Conservation (phyloP, 1,140 invertebrate genomes). For the Plodia interpunctella region DNA sequence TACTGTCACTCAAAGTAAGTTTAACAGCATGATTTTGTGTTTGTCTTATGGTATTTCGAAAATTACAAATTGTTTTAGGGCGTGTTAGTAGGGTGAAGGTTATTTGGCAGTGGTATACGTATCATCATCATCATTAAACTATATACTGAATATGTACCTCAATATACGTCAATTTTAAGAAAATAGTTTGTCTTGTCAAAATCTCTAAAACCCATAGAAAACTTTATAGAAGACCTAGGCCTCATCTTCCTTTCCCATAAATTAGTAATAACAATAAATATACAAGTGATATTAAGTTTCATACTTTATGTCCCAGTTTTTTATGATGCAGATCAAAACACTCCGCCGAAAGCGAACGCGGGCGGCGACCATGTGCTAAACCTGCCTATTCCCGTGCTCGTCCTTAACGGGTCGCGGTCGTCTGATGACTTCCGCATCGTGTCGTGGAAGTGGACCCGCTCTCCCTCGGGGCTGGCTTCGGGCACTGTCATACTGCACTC, state of each 20-base stretch:
- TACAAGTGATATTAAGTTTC: no score
- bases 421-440: conserved; percentile 92
- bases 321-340: conserved; percentile 86
- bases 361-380: conserved; percentile 89
- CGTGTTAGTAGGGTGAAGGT: not conserved
- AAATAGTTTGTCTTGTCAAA: no score
- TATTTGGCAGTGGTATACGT: not conserved
- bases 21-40: conserved; percentile 12
- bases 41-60: not conserved
- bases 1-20: conserved; percentile 94
- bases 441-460: conserved; percentile 90
- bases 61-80: not conserved
- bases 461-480: conserved; percentile 88
- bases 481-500: conserved; percentile 87
- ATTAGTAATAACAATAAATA: no score
- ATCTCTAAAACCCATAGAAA: no score
- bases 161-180: no score
- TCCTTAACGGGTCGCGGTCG: conserved; percentile 91
- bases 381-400: conserved; percentile 85
- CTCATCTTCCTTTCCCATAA: no score
- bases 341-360: conserved; percentile 90
- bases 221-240: no score
- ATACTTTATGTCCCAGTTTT: not conserved
- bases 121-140: no score
- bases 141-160: no score